Percentiles rank a stretch among this genome's conserved stretches.
Evolutionary conservation across 1,140 invertebrate genomes (phyloP).

Genomic region (Forficula auricularia): DNA sequence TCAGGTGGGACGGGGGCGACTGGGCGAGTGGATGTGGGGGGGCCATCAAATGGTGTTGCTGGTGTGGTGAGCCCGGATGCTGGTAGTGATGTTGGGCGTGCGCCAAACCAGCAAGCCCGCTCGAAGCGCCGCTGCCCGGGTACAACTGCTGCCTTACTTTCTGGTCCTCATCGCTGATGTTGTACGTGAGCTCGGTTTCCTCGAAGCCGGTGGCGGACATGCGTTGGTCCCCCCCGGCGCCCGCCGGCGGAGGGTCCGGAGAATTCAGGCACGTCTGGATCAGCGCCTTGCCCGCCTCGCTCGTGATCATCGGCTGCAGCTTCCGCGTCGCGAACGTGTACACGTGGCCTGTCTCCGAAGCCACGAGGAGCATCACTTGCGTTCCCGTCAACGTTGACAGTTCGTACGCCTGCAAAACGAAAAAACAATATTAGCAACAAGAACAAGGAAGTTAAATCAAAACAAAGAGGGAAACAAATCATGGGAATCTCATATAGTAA

Average conservation of each 20-base stretch:
- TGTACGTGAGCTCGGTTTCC: constrained; percentile 94
- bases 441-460: constrained; percentile 5
- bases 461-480: no score
- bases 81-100: constrained; percentile 39
- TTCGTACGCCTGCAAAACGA: constrained; percentile 79
- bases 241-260: constrained; percentile 72
- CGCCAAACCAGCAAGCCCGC: constrained; percentile 20
- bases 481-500: no score
- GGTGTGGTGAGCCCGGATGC: constrained; percentile 22
- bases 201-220: constrained; percentile 98
- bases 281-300: constrained; percentile 91
- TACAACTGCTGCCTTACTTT: constrained; percentile 92
- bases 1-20: constrained; percentile 39
- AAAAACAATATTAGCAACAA: constrained; percentile 10
- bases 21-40: constrained; percentile 37
- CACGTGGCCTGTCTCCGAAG: constrained; percentile 93
- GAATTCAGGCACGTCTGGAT: constrained; percentile 98
- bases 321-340: constrained; percentile 99
- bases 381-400: constrained; percentile 96
- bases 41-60: constrained; percentile 21
- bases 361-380: constrained; percentile 93
- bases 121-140: constrained; percentile 24
- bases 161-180: constrained; percentile 82
- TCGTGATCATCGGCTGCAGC: constrained; percentile 98
- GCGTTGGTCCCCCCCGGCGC: constrained; percentile 59